Percentiles rank a stretch among this genome's conserved stretches.
phyloP scores from a whole-genome alignment of 1,140 invertebrate genomes.

The Plectus sambesii region DNA sequence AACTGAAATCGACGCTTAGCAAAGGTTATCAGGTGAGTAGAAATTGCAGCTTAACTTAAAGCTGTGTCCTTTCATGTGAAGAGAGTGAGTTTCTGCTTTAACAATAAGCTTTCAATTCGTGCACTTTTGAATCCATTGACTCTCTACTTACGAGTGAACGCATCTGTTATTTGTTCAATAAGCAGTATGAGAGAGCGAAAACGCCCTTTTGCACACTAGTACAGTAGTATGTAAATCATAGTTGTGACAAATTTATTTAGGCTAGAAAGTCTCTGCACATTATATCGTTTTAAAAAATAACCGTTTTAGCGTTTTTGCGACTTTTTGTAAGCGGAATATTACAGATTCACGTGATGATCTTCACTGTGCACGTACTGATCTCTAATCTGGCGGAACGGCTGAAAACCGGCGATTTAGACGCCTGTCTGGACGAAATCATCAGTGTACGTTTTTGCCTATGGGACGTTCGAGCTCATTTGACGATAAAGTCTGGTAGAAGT shows the following conservation, averaged over 20 bases:
- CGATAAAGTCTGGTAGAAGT: no score
- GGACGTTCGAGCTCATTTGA: no score
- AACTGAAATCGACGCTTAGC: conserved; percentile 66
- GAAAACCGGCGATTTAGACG: conserved; percentile 62
- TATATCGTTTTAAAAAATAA: neutral
- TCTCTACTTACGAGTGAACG: no score
- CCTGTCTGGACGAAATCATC: conserved; percentile 64
- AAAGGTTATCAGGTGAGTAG: conserved; percentile 66
- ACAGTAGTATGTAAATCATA: conserved; percentile 1
- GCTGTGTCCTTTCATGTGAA: conserved; percentile 1
- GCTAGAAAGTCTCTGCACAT: no score
- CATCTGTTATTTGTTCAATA: no score
- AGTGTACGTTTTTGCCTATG: conserved; percentile 52
- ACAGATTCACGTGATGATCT: conserved; percentile 72
- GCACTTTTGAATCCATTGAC: neutral
- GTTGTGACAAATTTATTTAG: conserved; percentile 3
- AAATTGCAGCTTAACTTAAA: neutral
- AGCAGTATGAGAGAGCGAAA: no score
- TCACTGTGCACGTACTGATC: conserved; percentile 71
- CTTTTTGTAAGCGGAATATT: no score
- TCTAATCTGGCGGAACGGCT: conserved; percentile 58
- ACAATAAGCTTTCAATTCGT: no score
- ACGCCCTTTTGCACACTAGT: no score
- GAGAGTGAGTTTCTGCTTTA: neutral
- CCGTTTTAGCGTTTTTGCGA: conserved; percentile 1